Base-by-base conservation (phyloP, 1,140 invertebrate genomes). In the Saccostrea echinata region DNA sequence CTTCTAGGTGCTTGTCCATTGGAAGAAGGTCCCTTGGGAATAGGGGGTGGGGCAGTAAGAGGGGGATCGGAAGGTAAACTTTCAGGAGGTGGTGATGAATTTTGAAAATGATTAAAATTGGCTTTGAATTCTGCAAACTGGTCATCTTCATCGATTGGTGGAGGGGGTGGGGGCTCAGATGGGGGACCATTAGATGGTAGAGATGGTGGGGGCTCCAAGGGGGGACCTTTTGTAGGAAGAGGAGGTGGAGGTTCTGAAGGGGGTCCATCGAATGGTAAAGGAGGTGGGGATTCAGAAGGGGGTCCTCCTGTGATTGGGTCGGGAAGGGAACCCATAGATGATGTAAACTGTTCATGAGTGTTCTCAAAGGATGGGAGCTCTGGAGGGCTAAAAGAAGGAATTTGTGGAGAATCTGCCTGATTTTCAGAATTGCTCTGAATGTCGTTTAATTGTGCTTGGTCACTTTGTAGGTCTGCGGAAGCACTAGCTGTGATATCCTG, bases 161-260 rank as follows among this genome's bases (percentile, higher is more conserved):
- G 84, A 35, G 88, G 90, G 51, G 88, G 88, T n/a, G 90, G 90
- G 80, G 90, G 84, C 82, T 84, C 86, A 24, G 76, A 55, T 27
- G 88, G 88, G n/a, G 86, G 88, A 16, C 35, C 64, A 83, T 85
- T 27, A 35, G 86, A 64, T 57, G 68, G 68, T 18, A 76, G 30
- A 18, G 82, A 55, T 61, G 86, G 33, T 71, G 86, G 33, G 9
- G 86, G 24, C 27, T 30, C 68, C 16, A 30, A 76, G 27, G 68
- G 68, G 68, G 68, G 68, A 16, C 68, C 68, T 11, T 76, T 27
- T 76, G 68, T 30, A 76, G 68, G 68, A 30, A 76, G 30, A 76
- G 68, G 68, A 24, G 68, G 68, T 71, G 68, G 68, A 12, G 68
- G 24, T 30, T 71, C 68, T 30, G 30, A 33, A 11, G 68, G 68